Evolutionary conservation across 2,113 vertebrate species (phyloP).

Genomic region (Formicarius rufipectus): DNA sequence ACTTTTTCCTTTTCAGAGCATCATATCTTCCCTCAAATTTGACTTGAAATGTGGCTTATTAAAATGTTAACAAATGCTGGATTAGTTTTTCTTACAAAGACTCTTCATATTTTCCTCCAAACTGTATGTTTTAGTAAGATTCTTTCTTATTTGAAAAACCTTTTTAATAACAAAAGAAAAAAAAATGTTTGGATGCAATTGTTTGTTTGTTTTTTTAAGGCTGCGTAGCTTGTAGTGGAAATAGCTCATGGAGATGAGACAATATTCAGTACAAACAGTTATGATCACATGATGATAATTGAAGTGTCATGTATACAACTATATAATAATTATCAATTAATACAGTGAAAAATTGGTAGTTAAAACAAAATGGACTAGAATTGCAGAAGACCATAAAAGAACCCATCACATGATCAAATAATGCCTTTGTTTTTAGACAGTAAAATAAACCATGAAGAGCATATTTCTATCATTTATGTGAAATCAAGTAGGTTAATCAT

Average conservation of each 20-base stretch:
- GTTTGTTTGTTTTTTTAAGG: background rate
- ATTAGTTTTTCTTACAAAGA: background rate
- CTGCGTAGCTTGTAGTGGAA: background rate
- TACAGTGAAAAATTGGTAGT: slow-evolving; percentile 43
- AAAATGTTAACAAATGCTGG: background rate
- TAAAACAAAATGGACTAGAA: background rate
- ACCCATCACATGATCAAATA: background rate
- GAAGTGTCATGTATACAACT: slow-evolving; percentile 34
- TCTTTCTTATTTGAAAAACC: background rate
- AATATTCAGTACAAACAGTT: background rate
- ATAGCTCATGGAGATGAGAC: background rate
- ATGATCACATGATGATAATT: slow-evolving; percentile 33
- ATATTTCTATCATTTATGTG: slow-evolving; percentile 64
- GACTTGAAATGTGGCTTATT: background rate
- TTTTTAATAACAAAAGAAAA: background rate
- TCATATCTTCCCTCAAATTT: background rate
- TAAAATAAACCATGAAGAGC: slow-evolving; percentile 30
- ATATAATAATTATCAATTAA: slow-evolving; percentile 59
- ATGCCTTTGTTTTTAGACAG: slow-evolving; percentile 15
- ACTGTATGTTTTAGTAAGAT: background rate
- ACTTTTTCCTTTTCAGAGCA: background rate
- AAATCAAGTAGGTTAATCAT: slow-evolving; percentile 72
- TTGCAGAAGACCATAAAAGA: background rate
- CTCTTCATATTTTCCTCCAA: background rate
- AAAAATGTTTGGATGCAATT: background rate